Base-by-base conservation (phyloP, 2,113 vertebrate species). In the Tympanuchus pallidicinctus region DNA sequence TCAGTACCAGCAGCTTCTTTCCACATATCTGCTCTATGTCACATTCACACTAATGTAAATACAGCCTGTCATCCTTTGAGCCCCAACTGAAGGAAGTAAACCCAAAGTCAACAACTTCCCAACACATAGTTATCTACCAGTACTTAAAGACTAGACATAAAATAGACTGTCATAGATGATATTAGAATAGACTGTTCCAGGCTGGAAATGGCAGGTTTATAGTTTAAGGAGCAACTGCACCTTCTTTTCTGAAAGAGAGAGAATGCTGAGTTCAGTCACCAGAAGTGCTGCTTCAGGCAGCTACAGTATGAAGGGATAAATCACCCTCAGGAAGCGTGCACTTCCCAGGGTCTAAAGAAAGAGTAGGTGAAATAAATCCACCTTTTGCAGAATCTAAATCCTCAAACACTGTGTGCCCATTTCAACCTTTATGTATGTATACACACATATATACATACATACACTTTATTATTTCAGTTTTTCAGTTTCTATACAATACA, bases 31-130 rank as follows among this genome's bases (percentile, higher is more conserved):
- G 6, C 30, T 74, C 18, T 27, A 43, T 15, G 14, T 13, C 18
- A 36, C 4, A 0, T n/a, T 72, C 38, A 45, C 15, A 32, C 13
- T 25, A 28, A 36, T 2, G 6, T 2, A 52, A n/a, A 48, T 40
- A 30, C 28, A 69, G 34, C 28, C 19, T 45, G 7, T 15, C 45
- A 64, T 8, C 45, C 38, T 60, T 32, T 71, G 20, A 74, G 17
- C 38, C 15, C 6, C 38, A 11, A 17, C 52, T 64, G 67, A 50
- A 54, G 3, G 18, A 63, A 82, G 19, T 32, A 76, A 86, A 76
- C 3, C 20, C 2, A 6, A 82, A 38, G 22, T 47, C 42, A 76
- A 25, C 18, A 82, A 36, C 19, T 47, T 80, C 19, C 10, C 24
- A 40, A 56, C 3, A 3, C 11, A 3, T 1, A 0, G 24, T 56